phyloP scores from a whole-genome alignment of 2,113 vertebrate species.

The Gadus chalcogrammus region DNA sequence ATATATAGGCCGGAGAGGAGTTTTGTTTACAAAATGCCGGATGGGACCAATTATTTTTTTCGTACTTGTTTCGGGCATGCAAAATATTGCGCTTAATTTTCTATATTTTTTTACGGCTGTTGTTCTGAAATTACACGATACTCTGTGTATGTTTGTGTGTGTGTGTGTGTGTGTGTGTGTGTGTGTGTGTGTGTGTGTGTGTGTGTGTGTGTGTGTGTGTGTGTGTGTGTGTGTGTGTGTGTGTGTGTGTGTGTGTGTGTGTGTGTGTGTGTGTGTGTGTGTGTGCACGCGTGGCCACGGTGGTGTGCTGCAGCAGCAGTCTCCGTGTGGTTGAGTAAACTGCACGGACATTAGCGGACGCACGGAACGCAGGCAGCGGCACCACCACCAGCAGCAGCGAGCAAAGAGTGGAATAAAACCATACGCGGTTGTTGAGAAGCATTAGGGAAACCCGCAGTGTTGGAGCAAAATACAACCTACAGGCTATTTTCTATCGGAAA shows the following conservation, averaged over 20 bases:
- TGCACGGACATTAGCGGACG: conserved; percentile 61
- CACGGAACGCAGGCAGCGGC: conserved; percentile 32
- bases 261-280: conserved; percentile 8
- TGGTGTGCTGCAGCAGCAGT: conserved; percentile 56
- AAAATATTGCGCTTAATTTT: no score
- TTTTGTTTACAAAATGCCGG: no score
- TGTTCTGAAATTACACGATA: no score
- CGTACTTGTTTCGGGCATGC: no score
- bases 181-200: not conserved
- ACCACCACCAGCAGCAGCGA: conserved; percentile 36
- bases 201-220: conserved; percentile 16
- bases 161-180: conserved; percentile 3
- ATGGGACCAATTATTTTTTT: no score
- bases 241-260: not conserved
- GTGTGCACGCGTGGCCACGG: conserved; percentile 54
- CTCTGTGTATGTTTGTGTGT: not conserved
- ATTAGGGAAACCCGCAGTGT: conserved; percentile 18
- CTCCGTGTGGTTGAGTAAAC: conserved; percentile 52
- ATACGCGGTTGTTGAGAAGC: conserved; percentile 27
- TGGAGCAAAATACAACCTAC: conserved; percentile 7
- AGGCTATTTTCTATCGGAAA: conserved; percentile 20
- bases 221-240: not conserved
- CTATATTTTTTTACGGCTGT: no score
- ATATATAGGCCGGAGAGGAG: no score
- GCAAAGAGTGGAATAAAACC: conserved; percentile 46